Evolutionary conservation across 2,888 invertebrate species (phyloP).

Genomic region (Clepsis dumicolana): DNA sequence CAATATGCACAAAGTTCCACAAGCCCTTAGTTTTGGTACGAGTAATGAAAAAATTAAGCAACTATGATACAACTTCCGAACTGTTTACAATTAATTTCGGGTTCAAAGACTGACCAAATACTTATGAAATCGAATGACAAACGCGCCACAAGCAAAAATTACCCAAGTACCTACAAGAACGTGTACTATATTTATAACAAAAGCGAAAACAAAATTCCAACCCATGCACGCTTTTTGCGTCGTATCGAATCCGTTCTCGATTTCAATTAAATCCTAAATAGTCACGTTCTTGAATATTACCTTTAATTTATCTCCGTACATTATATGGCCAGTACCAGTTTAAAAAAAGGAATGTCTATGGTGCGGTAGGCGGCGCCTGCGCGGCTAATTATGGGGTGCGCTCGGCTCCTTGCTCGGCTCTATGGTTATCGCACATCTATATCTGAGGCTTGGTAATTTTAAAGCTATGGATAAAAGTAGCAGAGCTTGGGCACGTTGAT

Average conservation of each 20-base stretch:
- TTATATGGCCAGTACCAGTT: constrained; percentile 27
- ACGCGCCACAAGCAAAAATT: neutral
- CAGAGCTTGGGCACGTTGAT: neutral
- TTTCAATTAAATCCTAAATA: constrained; percentile 43
- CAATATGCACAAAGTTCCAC: no score
- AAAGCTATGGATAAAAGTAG: constrained; percentile 3
- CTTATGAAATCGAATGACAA: neutral
- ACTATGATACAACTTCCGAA: no score
- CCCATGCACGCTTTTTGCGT: neutral
- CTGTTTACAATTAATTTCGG: no score
- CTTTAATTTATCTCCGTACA: constrained; percentile 31
- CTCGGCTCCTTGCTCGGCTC: constrained; percentile 54
- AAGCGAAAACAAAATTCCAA: neutral
- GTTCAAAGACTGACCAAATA: no score
- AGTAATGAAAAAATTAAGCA: no score
- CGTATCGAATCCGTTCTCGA: constrained; percentile 3
- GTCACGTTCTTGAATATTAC: constrained; percentile 36
- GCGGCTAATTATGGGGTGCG: constrained; percentile 75
- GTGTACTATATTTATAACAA: neutral
- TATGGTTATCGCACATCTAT: constrained; percentile 46
- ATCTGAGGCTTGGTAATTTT: constrained; percentile 31
- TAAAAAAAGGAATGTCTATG: constrained; percentile 59
- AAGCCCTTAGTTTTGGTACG: no score
- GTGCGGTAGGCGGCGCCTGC: constrained; percentile 70
- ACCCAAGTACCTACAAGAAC: neutral